Evolutionary conservation across 2,888 invertebrate species (phyloP).

Genomic region (Venusia cambrica): DNA sequence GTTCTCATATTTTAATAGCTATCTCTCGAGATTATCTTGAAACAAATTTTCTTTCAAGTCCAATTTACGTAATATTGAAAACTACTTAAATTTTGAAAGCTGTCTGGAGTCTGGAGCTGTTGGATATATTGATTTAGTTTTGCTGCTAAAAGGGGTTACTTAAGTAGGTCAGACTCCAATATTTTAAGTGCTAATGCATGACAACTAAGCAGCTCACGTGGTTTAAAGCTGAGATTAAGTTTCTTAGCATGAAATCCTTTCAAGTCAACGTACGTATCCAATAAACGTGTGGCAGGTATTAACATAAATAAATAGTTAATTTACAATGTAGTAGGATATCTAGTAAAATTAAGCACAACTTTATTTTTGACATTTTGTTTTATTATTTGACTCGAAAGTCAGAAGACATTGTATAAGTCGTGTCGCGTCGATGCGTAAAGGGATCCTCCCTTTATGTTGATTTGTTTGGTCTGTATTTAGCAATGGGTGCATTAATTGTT

Average conservation of each 20-base stretch:
- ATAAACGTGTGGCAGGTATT: no score
- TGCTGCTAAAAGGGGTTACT: conserved; percentile 26
- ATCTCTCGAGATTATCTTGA: conserved; percentile 10
- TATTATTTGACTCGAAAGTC: no score
- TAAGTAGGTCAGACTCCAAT: conserved; percentile 30
- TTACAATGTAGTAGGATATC: no score
- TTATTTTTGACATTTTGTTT: no score
- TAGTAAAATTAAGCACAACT: no score
- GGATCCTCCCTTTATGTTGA: no score
- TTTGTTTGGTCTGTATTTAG: no score
- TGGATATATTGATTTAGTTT: conserved; percentile 23
- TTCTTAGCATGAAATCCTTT: conserved; percentile 6
- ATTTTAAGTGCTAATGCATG: conserved; percentile 26
- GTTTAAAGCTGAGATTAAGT: conserved; percentile 5
- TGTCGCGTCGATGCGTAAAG: no score
- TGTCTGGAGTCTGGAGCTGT: conserved; percentile 15
- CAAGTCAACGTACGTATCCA: neutral
- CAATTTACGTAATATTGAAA: conserved; percentile 19
- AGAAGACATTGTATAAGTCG: no score
- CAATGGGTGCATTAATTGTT: no score
- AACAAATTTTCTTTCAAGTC: conserved; percentile 9
- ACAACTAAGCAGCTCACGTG: conserved; percentile 11
- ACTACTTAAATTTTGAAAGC: conserved; percentile 18
- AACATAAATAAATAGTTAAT: no score
- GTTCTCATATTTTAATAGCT: conserved; percentile 21